These are phyloP conservation scores for Hyposoter dolosus DNA, from an alignment of 2,888 invertebrate genomes.

Conservation along the genomic window DNA sequence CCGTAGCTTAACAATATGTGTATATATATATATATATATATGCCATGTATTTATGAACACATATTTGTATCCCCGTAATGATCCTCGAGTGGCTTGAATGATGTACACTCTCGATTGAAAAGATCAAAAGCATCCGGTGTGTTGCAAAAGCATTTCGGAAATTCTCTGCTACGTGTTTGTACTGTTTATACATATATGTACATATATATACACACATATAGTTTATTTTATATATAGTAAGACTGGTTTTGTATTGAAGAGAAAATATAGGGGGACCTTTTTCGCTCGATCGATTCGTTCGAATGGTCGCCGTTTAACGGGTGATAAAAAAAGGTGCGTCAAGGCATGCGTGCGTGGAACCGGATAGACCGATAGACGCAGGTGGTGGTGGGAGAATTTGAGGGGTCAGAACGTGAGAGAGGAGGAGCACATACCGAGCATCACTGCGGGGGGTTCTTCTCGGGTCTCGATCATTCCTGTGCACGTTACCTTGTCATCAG, in stretches of 20 bases:
- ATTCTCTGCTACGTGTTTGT: conserved; percentile 37
- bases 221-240: not conserved
- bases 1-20: not conserved
- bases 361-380: conserved; percentile 46
- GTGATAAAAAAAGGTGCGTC: conserved; percentile 81
- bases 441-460: conserved; percentile 51
- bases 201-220: conserved; percentile 3
- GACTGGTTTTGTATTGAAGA: conserved; percentile 34
- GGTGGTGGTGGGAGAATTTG: conserved; percentile 48
- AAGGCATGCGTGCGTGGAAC: conserved; percentile 75
- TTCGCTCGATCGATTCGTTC: conserved; percentile 81
- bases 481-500: not conserved
- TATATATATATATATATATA: not conserved
- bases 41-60: conserved; percentile 1
- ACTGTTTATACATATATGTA: no score
- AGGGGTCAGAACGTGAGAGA: conserved; percentile 51
- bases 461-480: conserved; percentile 39
- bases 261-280: conserved; percentile 73
- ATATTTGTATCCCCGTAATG: conserved; percentile 43
- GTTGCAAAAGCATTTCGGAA: conserved; percentile 58
- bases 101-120: conserved; percentile 66
- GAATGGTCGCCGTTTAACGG: conserved; percentile 78
- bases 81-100: conserved; percentile 55
- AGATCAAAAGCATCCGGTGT: conserved; percentile 72
- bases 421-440: conserved; percentile 48